Conservation (phyloP, 2,888 invertebrate genomes). For the Ormia ochracea region DNA sequence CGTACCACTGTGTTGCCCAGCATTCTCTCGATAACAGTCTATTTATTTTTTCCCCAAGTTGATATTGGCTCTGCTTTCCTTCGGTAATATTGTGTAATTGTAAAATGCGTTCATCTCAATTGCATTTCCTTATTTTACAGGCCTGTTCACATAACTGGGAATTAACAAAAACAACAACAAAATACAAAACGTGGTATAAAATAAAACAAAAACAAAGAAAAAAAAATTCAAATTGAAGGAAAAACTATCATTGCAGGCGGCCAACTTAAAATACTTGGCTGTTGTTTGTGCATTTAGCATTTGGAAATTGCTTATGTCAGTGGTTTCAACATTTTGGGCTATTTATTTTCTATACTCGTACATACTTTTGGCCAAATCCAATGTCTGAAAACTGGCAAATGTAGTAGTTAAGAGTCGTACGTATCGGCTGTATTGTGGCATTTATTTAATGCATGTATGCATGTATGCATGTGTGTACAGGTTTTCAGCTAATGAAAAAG, state of each 20-base stretch:
- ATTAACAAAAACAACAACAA: constrained; percentile 29
- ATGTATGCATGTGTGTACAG: background rate
- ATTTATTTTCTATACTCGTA: constrained; percentile 25
- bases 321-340: constrained; percentile 56
- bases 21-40: constrained; percentile 11
- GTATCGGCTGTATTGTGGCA: constrained; percentile 30
- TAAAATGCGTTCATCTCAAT: constrained; percentile 57
- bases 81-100: constrained; percentile 30
- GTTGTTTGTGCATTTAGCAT: constrained; percentile 47
- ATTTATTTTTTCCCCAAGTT: background rate
- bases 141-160: constrained; percentile 40
- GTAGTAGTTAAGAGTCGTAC: background rate
- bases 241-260: constrained; percentile 55
- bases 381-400: constrained; percentile 19
- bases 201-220: background rate
- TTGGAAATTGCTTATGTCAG: constrained; percentile 62
- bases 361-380: constrained; percentile 26
- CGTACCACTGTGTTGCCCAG: constrained; percentile 3
- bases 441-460: constrained; percentile 2
- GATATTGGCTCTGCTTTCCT: background rate
- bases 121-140: constrained; percentile 52
- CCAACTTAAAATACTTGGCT: constrained; percentile 58
- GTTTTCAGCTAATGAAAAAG: constrained; percentile 42
- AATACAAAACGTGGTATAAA: background rate
- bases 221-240: background rate